phyloP scores from a whole-genome alignment of 2,113 vertebrate genomes.

The Alethe diademata region DNA sequence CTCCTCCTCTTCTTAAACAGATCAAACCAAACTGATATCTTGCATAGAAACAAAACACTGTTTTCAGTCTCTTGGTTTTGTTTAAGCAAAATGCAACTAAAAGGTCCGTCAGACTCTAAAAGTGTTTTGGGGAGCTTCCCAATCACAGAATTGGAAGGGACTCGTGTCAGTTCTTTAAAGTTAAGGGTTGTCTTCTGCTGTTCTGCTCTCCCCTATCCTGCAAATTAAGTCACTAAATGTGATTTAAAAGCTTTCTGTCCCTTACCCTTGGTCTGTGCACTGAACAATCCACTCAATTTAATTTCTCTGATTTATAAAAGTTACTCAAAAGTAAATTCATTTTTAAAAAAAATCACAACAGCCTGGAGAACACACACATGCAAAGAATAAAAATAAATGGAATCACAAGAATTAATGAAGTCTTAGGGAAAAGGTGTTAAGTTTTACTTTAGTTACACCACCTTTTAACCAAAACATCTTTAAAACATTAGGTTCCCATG shows the following conservation, averaged over 20 bases:
- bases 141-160: not conserved
- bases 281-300: not conserved
- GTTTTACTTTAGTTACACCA: not conserved
- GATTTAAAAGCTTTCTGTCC: not conserved
- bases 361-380: not conserved
- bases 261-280: not conserved
- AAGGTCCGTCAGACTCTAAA: not conserved
- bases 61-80: not conserved
- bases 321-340: not conserved
- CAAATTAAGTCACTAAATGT: not conserved
- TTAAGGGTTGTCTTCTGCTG: not conserved
- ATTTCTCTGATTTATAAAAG: not conserved
- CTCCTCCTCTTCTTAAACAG: not conserved
- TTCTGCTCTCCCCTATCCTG: not conserved
- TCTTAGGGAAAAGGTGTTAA: not conserved
- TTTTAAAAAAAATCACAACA: not conserved
- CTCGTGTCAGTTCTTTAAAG: not conserved
- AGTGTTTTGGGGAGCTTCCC: not conserved
- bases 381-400: not conserved
- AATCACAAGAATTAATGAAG: not conserved
- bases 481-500: not conserved
- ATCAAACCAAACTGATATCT: not conserved
- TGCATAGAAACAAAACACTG: not conserved
- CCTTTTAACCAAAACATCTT: not conserved
- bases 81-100: not conserved